phyloP scores from a whole-genome alignment of 2,113 vertebrate species.

The Ochotona curzoniae region DNA sequence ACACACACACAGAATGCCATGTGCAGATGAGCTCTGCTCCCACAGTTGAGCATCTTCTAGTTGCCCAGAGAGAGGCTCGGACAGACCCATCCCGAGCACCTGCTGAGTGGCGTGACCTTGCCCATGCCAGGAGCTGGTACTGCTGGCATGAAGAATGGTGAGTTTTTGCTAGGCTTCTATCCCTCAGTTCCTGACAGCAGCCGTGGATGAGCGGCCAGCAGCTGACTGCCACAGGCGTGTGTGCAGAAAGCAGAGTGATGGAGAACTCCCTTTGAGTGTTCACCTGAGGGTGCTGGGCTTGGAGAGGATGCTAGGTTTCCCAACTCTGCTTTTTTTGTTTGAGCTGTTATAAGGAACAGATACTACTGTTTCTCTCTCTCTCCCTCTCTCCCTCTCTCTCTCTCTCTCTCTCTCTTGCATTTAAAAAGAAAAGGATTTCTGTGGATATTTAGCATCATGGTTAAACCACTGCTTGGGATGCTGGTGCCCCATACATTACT shows the following conservation, averaged over 20 bases:
- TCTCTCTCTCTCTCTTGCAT: neutral
- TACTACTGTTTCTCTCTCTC: neutral
- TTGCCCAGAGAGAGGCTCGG: neutral
- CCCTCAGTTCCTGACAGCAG: too few relatives aligned
- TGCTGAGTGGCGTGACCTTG: fast-evolving
- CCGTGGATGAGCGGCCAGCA: neutral
- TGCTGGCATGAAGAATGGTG: too few relatives aligned
- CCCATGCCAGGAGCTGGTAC: neutral
- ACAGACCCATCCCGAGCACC: fast-evolving
- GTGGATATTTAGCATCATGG: too few relatives aligned
- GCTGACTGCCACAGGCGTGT: too few relatives aligned
- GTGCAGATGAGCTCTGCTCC: neutral
- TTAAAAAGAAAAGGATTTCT: neutral
- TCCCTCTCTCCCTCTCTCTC: neutral
- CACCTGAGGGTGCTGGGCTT: neutral
- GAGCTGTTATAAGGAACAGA: neutral
- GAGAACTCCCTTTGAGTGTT: neutral
- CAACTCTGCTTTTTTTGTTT: neutral
- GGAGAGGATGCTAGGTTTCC: neutral
- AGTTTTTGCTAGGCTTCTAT: too few relatives aligned
- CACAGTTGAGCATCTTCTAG: neutral
- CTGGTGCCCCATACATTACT: too few relatives aligned
- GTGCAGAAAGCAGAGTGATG: fast-evolving
- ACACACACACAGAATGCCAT: neutral
- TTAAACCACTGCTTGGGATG: too few relatives aligned